Conservation (phyloP, 2,888 invertebrate species). For the Scaptomyza parva region DNA sequence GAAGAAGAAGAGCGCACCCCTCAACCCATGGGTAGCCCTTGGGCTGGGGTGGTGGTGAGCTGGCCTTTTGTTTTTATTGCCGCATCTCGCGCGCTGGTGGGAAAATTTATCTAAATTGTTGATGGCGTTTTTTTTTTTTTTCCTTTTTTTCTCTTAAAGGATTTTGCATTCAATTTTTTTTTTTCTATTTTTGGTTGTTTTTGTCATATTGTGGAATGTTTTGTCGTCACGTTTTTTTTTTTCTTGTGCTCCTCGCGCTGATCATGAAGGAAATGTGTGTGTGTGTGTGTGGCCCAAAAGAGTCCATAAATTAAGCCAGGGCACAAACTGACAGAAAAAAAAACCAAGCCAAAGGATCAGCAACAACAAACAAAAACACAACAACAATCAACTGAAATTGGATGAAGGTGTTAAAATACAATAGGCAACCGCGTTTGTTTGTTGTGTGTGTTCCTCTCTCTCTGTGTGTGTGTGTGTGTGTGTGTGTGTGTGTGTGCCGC, state of each 20-base stretch:
- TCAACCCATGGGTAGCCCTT: slow-evolving; percentile 27
- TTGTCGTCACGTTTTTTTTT: slow-evolving; percentile 82
- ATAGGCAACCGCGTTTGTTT: slow-evolving; percentile 51
- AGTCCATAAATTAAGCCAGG: slow-evolving; percentile 82
- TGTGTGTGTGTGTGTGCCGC: slow-evolving; percentile 11
- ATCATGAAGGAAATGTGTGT: slow-evolving; percentile 73
- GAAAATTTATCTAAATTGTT: slow-evolving; percentile 83
- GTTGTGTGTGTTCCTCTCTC: background rate
- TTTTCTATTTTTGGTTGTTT: slow-evolving; percentile 53
- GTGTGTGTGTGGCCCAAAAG: slow-evolving; percentile 81
- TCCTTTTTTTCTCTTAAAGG: slow-evolving; percentile 58
- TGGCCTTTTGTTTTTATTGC: slow-evolving; percentile 69
- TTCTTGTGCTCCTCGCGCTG: too few relatives aligned
- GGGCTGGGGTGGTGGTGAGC: slow-evolving; percentile 59
- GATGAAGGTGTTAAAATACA: slow-evolving; percentile 84
- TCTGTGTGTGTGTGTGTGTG: background rate
- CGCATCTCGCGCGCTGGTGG: slow-evolving; percentile 76
- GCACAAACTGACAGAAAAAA: slow-evolving; percentile 64
- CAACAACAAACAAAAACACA: slow-evolving; percentile 51
- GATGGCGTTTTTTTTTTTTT: slow-evolving; percentile 65
- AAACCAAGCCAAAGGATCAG: slow-evolving; percentile 59
- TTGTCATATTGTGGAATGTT: slow-evolving; percentile 84
- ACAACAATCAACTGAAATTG: slow-evolving; percentile 71
- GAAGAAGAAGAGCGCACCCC: slow-evolving; percentile 51
- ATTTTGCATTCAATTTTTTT: slow-evolving; percentile 66